Evolutionary conservation across 2,797 vertebrate species (phyloP).

Genomic region (Premnoplex brunnescens): DNA sequence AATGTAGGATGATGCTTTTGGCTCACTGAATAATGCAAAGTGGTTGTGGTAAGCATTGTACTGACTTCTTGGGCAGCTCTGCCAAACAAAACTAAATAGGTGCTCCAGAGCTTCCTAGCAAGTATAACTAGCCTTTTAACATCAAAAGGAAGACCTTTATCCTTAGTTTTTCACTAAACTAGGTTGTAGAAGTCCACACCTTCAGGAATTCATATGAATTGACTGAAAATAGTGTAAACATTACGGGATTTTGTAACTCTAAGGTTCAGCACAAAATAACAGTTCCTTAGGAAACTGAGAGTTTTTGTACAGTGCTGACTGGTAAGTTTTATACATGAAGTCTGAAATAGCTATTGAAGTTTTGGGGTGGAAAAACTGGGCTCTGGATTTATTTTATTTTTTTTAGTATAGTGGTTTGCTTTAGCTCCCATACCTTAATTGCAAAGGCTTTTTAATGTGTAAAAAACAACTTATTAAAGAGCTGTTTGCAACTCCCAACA

Average conservation of each 20-base stretch:
- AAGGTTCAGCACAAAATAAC: not conserved
- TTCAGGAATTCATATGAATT: not conserved
- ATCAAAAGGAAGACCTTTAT: not conserved
- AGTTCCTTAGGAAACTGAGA: not conserved
- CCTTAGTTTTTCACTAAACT: not conserved
- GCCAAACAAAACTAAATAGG: not conserved
- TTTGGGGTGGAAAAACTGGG: not conserved
- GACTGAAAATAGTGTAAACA: not conserved
- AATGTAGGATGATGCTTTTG: not conserved
- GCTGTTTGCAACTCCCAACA: slow-evolving; percentile 62
- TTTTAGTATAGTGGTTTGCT: not conserved
- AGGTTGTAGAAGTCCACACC: not conserved
- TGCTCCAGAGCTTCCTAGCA: not conserved
- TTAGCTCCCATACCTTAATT: not conserved
- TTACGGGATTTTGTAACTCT: not conserved
- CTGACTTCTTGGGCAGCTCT: not conserved
- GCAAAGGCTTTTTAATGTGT: not conserved
- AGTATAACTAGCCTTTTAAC: not conserved
- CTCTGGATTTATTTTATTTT: not conserved
- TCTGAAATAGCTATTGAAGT: not conserved
- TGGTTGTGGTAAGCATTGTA: not conserved
- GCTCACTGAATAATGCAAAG: not conserved
- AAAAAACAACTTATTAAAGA: not conserved
- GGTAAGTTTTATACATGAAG: not conserved
- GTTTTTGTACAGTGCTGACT: not conserved